Evolutionary conservation across 2,797 vertebrate genomes (phyloP), one percentile per base, ranked within the genome.

Genomic region (Girardinus metallicus): DNA sequence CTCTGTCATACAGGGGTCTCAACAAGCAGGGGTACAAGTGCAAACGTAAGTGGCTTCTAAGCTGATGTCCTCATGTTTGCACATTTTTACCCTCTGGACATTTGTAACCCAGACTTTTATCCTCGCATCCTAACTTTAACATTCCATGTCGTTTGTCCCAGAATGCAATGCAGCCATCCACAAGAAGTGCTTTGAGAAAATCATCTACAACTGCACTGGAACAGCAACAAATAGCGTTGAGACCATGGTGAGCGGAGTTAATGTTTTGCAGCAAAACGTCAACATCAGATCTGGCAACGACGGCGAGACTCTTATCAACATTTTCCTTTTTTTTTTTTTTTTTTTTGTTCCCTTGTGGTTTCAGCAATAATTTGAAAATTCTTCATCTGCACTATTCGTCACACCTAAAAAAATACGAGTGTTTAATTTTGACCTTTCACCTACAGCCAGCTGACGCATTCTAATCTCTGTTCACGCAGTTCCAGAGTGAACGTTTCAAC

Each of bases 11-110:
- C 89, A 99, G 98, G 98, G 98, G 98, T 2, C 96, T 99, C 87
- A 99, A 99, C 95, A 99, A 99, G 86, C 98, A 99, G 91, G 98
- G 98, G 73, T 99, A 99, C 95, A 99, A 98, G 94, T 99, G 98
- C 95, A 97, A 96, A 90, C 97, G 98, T 99, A 93, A 99, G 98
- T 97, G 41, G 80, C 81, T 90, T 76, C 36, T 44, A 44, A 11
- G 18, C 26, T 53, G 8, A 6, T 36, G 1, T 36, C 21, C 6
- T 44, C 12, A 16, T 85, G 74, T 77, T 39, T 44, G 68, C 2
- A 23, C 0, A 77, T 23, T 31, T 74, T 73, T 13, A 49, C 31
- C 31, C 12, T 66, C 64, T 82, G 6, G 15, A 64, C 57, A 73
- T 66, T 36, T 36, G 29, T 66, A 66, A 39, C 43, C 53, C 43